These are phyloP conservation scores for Nannoperca australis DNA, from an alignment of 2,797 vertebrate genomes.

Conservation along the genomic window DNA sequence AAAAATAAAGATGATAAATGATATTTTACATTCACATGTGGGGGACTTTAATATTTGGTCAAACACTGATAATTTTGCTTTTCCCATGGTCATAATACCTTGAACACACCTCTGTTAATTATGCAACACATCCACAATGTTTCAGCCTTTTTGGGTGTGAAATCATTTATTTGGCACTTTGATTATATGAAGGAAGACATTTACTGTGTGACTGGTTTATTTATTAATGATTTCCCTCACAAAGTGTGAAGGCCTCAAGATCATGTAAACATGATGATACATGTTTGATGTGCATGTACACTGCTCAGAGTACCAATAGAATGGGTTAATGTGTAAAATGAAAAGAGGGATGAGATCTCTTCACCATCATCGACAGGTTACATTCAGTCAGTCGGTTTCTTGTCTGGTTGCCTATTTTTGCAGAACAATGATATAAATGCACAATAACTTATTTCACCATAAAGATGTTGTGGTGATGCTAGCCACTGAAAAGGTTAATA, in stretches of 20 bases:
- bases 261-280: constrained; percentile 55
- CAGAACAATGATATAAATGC: constrained; percentile 76
- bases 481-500: constrained; percentile 45
- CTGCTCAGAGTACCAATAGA: constrained; percentile 65
- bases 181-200: constrained; percentile 70
- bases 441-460: constrained; percentile 67
- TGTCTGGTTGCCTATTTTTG: constrained; percentile 77
- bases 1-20: constrained; percentile 45
- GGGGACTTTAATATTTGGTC: constrained; percentile 74
- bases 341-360: constrained; percentile 77
- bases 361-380: constrained; percentile 77
- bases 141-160: constrained; percentile 47
- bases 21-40: constrained; percentile 73
- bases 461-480: constrained; percentile 56
- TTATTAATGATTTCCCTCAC: constrained; percentile 33
- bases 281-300: constrained; percentile 30
- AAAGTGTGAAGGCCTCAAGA: constrained; percentile 36
- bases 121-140: constrained; percentile 34
- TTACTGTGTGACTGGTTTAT: constrained; percentile 49
- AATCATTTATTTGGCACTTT: constrained; percentile 81
- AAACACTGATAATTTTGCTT: constrained; percentile 60
- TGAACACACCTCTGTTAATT: constrained; percentile 36
- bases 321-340: constrained; percentile 50
- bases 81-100: constrained; percentile 41
- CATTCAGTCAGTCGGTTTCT: constrained; percentile 90